phyloP scores from a whole-genome alignment of 2,113 vertebrate species.

The Onychorhynchus coronatus region DNA sequence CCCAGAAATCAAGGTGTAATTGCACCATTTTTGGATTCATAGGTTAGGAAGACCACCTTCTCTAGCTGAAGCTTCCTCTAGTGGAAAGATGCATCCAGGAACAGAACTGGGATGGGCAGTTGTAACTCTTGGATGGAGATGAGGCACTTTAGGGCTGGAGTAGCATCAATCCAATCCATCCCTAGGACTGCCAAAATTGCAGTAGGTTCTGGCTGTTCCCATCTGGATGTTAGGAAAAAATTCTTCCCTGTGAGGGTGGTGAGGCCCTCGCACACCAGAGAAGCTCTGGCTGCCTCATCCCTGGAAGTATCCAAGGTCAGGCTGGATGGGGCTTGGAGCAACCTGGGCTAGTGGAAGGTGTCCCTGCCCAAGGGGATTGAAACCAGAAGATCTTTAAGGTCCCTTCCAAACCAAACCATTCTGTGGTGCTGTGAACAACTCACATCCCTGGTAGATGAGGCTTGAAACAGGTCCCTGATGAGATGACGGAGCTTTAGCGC shows the following conservation, averaged over 20 bases:
- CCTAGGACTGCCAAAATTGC: neutral
- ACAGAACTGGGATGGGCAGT: neutral
- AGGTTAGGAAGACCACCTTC: neutral
- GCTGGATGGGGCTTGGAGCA: accelerated
- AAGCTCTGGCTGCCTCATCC: neutral
- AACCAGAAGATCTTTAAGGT: too few relatives aligned
- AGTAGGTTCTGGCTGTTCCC: neutral
- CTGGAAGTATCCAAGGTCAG: neutral
- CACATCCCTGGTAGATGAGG: neutral
- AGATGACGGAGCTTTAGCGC: accelerated
- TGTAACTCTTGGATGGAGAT: neutral
- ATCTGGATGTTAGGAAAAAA: neutral
- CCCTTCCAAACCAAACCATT: neutral
- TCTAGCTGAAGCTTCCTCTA: neutral
- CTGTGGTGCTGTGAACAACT: neutral
- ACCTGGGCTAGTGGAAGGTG: neutral
- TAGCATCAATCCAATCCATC: neutral
- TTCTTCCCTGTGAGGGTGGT: accelerated
- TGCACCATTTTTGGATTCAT: accelerated
- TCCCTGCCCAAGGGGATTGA: neutral
- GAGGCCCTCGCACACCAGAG: neutral
- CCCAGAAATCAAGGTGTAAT: neutral
- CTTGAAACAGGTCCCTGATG: accelerated
- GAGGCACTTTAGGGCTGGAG: neutral
- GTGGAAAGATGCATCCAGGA: neutral